Evolutionary conservation across 2,113 vertebrate genomes (phyloP), one percentile per base, ranked within the genome.

Genomic region (Erythrolamprus reginae): DNA sequence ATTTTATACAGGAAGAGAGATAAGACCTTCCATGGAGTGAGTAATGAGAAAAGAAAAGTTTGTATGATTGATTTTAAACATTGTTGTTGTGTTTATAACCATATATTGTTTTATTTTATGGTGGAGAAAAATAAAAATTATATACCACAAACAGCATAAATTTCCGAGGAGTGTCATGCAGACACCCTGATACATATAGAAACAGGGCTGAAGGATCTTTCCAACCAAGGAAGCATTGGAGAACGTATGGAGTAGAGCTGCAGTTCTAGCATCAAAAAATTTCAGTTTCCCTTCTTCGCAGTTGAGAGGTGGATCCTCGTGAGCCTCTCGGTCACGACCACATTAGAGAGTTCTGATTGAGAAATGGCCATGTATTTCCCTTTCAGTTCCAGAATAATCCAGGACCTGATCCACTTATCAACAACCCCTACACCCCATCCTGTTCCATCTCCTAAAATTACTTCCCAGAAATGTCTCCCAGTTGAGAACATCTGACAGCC

Each of bases 391-490:
- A 4, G 2, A 38, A 89, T 6, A 19, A 4, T 17, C 77, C 88
- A 89, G 2, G 21, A 1, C 3, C 3, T 58, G 24, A 10, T 58
- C 1, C 28, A 3, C 24, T 0, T 0, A 28, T 58, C 56, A 58
- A 4, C 88, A 26, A 89, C 88, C 52, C 88, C 88, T 10, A 89
- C 52, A 19, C 1, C 4, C 88, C 77, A 89, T 2, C 4, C 26
- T 3, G 3, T 17, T 26, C 6, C 42, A 1, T 5, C 28, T 47
- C 24, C 42, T 26, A 61, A 42, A 2, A 6, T 10, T 3, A 88
- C 86, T 10, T 88, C 86, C 56, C 86, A 88, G 42, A 84, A 89
- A 84, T 89, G 88, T 19, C 52, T 10, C 52, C 82, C 88, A 33
- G 8, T 5, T 12, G 17, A 19, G 9, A 89, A 89, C 23, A 5